phyloP scores from a whole-genome alignment of 2,797 vertebrate genomes.

The Crenuchus spilurus region DNA sequence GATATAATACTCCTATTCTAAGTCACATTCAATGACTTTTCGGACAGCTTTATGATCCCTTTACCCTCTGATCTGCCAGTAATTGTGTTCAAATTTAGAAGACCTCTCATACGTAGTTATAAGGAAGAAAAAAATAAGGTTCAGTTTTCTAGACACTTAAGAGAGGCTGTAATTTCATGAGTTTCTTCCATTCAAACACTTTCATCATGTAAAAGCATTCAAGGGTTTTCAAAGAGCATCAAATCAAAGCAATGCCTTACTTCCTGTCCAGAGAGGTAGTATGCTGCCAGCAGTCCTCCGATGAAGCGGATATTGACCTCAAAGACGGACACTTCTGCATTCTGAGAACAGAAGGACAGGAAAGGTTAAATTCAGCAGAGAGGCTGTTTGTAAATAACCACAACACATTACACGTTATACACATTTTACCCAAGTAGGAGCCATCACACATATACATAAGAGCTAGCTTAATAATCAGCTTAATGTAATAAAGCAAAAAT shows the following conservation, averaged over 20 bases:
- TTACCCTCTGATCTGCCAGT: background rate
- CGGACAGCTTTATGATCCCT: background rate
- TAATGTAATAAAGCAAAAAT: no score
- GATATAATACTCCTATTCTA: background rate
- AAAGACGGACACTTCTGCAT: conserved; percentile 97
- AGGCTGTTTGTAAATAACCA: background rate
- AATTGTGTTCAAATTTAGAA: background rate
- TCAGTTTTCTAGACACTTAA: background rate
- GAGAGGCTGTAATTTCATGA: no score
- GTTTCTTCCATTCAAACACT: background rate
- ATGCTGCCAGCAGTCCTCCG: conserved; percentile 92
- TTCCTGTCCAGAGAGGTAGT: conserved; percentile 97
- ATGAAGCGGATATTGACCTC: conserved; percentile 99
- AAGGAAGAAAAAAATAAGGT: no score
- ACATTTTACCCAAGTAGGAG: background rate
- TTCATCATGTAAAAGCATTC: no score
- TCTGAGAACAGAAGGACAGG: conserved; percentile 73
- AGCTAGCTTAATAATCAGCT: conserved; percentile 10
- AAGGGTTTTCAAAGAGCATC: no score
- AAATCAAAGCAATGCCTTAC: conserved; percentile 74
- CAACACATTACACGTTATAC: background rate
- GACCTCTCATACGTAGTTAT: no score
- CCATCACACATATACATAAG: background rate
- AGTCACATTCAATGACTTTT: background rate
- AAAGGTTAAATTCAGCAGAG: background rate